A percentile compares a stretch with the other conserved stretches of the same genome.
These are phyloP conservation scores for Gymnocephalus cernua DNA, from an alignment of 2,113 vertebrate genomes.

Conservation along the genomic window DNA sequence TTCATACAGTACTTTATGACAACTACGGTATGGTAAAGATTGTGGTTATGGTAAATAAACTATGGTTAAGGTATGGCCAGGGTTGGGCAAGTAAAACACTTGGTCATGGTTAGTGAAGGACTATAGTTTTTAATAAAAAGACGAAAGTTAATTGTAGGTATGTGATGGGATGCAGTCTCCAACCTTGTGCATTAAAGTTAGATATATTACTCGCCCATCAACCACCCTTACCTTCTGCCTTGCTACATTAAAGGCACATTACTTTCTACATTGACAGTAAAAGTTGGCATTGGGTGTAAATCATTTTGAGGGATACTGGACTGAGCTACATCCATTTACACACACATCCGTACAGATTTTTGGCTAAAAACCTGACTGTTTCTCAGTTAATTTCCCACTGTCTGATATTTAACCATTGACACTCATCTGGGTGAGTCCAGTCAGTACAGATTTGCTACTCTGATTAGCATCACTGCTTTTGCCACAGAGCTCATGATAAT, in stretches of 20 bases:
- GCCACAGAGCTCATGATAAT: constrained; percentile 76
- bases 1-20: too few species aligned
- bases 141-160: background rate
- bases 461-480: constrained; percentile 64
- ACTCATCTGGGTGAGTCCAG: constrained; percentile 23
- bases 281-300: background rate
- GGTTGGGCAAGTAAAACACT: too few species aligned
- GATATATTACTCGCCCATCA: background rate
- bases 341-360: background rate
- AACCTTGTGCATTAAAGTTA: background rate
- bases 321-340: background rate
- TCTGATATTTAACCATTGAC: constrained; percentile 34
- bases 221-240: background rate
- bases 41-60: too few species aligned
- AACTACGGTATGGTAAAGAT: background rate
- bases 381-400: background rate
- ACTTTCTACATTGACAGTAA: background rate
- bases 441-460: constrained; percentile 42
- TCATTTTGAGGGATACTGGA: background rate
- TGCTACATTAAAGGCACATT: background rate
- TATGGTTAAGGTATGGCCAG: background rate
- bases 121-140: too few species aligned
- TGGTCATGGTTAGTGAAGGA: too few species aligned
- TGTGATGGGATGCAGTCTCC: background rate
- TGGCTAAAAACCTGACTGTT: background rate